Base-by-base conservation (phyloP, 2,888 invertebrate genomes). In the Panorpa germanica region DNA sequence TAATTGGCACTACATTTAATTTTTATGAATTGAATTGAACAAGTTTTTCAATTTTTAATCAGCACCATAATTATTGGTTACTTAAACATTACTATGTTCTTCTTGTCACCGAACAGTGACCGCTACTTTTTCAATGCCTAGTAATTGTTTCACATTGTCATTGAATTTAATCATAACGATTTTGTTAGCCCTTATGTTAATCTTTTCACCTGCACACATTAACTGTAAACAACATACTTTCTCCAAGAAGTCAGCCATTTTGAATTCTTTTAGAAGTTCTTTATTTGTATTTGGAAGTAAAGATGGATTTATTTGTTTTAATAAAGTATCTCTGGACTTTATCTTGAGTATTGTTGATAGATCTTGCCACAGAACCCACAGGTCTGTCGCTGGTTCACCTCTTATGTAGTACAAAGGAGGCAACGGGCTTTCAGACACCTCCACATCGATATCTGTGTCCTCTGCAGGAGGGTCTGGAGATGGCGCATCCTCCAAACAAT, bases 71-170 rank as follows among this genome's bases (percentile, higher is more conserved):
- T n/a, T n/a, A n/a, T n/a, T n/a, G n/a, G n/a, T n/a, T n/a, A n/a
- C n/a, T n/a, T n/a, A n/a, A n/a, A n/a, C n/a, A n/a, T n/a, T n/a
- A n/a, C n/a, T n/a, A n/a, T n/a, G n/a, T n/a, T n/a, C n/a, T n/a
- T n/a, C n/a, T n/a, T n/a, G n/a, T n/a, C n/a, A n/a, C n/a, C n/a
- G n/a, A n/a, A n/a, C n/a, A n/a, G n/a, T n/a, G n/a, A n/a, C n/a
- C n/a, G n/a, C n/a, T n/a, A n/a, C n/a, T n/a, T n/a, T 72, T 55
- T 83, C 82, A 34, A 83, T 75, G 49, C 76, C 80, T 44, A 85
- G 63, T 48, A 85, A 63, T 54, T 77, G 74, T 44, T 70, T 67
- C 40, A 86, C 75, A 50, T 72, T 76, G 45, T 83, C 81, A 42
- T 81, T 83, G 57, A 83, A 82, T 48, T 75, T 70, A 39, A 86